Base-by-base conservation (phyloP, 2,113 vertebrate species). In the Clarias macrocephalus region DNA sequence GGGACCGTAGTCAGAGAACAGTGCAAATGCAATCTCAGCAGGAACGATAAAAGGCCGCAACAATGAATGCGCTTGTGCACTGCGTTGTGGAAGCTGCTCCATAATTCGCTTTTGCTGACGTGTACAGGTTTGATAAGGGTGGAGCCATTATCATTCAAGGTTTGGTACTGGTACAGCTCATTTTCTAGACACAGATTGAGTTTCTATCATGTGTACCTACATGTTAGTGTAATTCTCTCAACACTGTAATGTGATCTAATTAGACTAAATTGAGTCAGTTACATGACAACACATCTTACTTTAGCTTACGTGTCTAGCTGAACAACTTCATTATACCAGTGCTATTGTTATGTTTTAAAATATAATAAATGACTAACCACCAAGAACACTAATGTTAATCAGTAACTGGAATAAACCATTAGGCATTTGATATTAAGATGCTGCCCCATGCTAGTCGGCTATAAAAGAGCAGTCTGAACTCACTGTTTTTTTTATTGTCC, bases 341-440 rank as follows among this genome's bases (percentile, higher is more conserved):
- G 48, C 66, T 83, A 23, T 19, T n/a, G 33, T 30, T 80, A 33
- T 16, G 37, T 48, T 84, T 19, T 66, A 72, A 86, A 68, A 37
- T 72, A 81, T 80, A 81, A 48, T 82, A 84, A 91, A 89, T 91
- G 80, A 89, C 88, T 89, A 91, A 91, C 90, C 48, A 52, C 80
- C 56, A 77, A 86, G 90, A 90, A 86, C 82, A 86, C 72, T 59
- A 11, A 63, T 57, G 92, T 93, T 93, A 92, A 92, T 91, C 89
- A 92, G 87, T 92, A 88, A 87, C 88, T 57, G 87, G 82, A 91
- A 89, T 90, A 86, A 91, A 91, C 87, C 75, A 83, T 88, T 85
- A 82, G 77, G 82, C 90, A 82, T 91, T 82, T 91, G 88, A 92
- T 93, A 92, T 91, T 91, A 88, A 90, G 90, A 90, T 88, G 86